Conservation (phyloP, 1,140 invertebrate genomes). For the Zeugodacus cucurbitae region DNA sequence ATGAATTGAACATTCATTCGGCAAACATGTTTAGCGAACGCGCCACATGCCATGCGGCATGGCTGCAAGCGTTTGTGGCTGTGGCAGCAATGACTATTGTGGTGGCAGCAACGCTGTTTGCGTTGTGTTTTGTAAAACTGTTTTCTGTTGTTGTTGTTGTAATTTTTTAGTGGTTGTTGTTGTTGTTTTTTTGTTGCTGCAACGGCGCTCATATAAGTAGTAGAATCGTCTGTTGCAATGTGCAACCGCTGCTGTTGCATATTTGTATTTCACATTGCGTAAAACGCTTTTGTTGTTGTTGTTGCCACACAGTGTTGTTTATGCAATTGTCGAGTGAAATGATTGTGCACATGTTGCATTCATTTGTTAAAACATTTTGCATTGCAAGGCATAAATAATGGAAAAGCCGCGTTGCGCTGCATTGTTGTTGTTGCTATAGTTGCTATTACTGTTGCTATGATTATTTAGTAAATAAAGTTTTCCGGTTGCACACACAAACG, state of each 20-base stretch:
- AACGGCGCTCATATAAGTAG: neutral
- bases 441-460: neutral
- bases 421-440: neutral
- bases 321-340: constrained; percentile 35
- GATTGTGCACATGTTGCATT: constrained; percentile 20
- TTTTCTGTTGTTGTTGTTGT: neutral
- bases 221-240: neutral
- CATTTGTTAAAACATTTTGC: constrained; percentile 34
- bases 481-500: constrained; percentile 6
- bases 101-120: neutral
- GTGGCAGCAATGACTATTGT: neutral
- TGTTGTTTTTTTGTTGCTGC: neutral
- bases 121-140: neutral
- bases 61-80: neutral
- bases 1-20: constrained; percentile 64
- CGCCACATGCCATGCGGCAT: neutral
- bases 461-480: constrained; percentile 24
- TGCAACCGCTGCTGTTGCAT: neutral
- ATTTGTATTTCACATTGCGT: constrained; percentile 18
- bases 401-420: constrained; percentile 8
- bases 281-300: neutral
- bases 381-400: constrained; percentile 33
- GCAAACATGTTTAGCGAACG: constrained; percentile 59
- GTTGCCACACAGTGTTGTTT: neutral
- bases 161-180: neutral